Evolutionary conservation across 2,797 vertebrate genomes (phyloP), one percentile per base, ranked within the genome.

Genomic region (Cynodonichthys magdalenae): DNA sequence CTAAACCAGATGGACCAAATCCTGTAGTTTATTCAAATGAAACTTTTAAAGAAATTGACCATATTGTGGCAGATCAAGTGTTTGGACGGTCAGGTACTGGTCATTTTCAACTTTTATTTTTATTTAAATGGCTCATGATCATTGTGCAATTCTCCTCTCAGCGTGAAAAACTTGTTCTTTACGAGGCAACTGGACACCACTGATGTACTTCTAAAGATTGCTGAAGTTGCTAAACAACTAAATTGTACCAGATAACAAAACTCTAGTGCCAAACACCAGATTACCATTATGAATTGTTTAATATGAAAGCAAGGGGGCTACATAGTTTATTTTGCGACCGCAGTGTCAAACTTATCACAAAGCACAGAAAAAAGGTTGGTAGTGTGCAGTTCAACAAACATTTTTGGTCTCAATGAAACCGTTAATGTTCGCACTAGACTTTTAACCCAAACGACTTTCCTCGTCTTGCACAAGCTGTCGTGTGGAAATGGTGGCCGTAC

Each of bases 261-360:
- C 53, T 63, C 62, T 73, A 84, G 90, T 92, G 91, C 92, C 91
- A 93, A 92, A 90, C 75, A 62, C 62, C 63, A 65, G 47, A 39
- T 36, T 27, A 39, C 77, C 61, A 69, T 63, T 34, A 48, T 64
- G 71, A 65, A 75, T 73, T 75, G 63, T 52, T 62, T 57, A 54
- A 65, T 18, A 52, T 0, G 39, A 73, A 70, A 67, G 59, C 3
- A 4, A 28, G 42, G 55, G 42, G 63, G 24, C 2, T 60, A 14
- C 12, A 58, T 57, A 29, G 39, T 69, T 74, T 5, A n/a, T 85
- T 80, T 82, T 82, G 51, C 72, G 69, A 66, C 34, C 9, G 39
- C 59, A 11, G 63, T 75, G 70, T 85, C 76, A 72, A 69, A 75
- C 28, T 75, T 59, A 46, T 65, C 58, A 60, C 59, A 46, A 68